Base-by-base conservation (phyloP, 2,113 vertebrate species). In the Dicaeum eximium region DNA sequence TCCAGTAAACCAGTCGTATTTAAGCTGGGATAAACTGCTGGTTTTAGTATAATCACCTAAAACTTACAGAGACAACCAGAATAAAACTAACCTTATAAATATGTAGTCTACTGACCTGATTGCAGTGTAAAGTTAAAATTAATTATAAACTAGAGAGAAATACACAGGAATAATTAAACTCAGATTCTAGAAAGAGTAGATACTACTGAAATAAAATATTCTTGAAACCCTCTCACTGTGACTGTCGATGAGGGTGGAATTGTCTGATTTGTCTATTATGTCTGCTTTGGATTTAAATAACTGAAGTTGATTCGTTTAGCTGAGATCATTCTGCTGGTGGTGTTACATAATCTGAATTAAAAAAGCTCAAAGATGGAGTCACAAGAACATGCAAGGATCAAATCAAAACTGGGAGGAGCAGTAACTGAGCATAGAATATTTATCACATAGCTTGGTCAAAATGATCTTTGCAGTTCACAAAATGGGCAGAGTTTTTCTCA, bases 31-130 rank as follows among this genome's bases (percentile, higher is more conserved):
- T 95, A 95, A 96, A 97, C 70, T 0, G 0, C 35, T 95, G 40
- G 60, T 64, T 93, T 96, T 87, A 87, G 78, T 66, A 90, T 93
- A 95, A 95, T 94, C 73, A 91, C 57, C 42, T 93, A 72, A 87
- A 95, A 87, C 33, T 90, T 53, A 66, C 7, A 30, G 86, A 89
- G 45, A 64, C 53, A 82, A 47, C 66, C 33, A 38, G 74, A 85
- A 83, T 61, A 66, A 48, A 90, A 45, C 65, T 82, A 81, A 65
- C 84, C 28, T 85, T 84, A 82, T 33, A 81, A 89, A 80, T 64
- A 48, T 17, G 8, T 72, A 87, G 73, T 85, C 66, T 91, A 85
- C 66, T 96, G 89, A 75, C 78, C 82, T 2, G 5, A 50, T 85
- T 94, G 90, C 61, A 73, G 33, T 70, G 30, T 47, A 53, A 53